Percentiles rank a stretch among this genome's conserved stretches.
These are phyloP conservation scores for Struthio camelus DNA, from an alignment of 2,113 vertebrate genomes.

Conservation along the genomic window DNA sequence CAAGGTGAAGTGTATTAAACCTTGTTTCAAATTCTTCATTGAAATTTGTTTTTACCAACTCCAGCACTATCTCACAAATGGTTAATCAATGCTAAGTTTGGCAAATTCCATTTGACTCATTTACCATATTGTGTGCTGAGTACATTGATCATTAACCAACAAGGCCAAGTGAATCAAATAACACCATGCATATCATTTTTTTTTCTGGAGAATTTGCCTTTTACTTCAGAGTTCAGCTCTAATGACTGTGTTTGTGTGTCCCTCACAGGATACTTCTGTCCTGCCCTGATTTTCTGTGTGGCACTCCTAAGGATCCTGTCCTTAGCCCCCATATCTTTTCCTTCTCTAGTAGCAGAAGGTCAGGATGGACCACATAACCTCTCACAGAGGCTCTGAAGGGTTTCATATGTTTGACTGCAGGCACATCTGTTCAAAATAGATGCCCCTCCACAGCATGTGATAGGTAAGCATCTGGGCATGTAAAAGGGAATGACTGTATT, in stretches of 20 bases:
- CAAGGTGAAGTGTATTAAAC: background rate
- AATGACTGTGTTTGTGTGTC: background rate
- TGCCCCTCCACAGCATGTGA: background rate
- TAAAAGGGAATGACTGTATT: background rate
- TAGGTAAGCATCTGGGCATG: background rate
- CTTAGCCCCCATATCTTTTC: background rate
- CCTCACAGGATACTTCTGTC: background rate
- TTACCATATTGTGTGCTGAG: background rate
- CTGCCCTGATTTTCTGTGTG: background rate
- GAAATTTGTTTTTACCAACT: background rate
- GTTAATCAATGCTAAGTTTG: background rate
- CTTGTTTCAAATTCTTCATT: background rate
- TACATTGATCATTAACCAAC: background rate
- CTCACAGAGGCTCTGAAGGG: background rate
- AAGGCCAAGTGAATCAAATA: background rate
- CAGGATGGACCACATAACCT: background rate
- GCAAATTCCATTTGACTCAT: background rate
- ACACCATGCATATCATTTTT: background rate
- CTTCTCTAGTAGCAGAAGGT: background rate
- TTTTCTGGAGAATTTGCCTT: background rate
- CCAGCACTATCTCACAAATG: background rate
- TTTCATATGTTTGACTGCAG: background rate
- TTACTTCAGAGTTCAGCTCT: background rate
- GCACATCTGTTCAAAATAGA: background rate
- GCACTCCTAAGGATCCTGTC: background rate